Evolutionary conservation across 2,113 vertebrate genomes (phyloP), one percentile per base, ranked within the genome.

Genomic region (Poeciliopsis turrubarensis): DNA sequence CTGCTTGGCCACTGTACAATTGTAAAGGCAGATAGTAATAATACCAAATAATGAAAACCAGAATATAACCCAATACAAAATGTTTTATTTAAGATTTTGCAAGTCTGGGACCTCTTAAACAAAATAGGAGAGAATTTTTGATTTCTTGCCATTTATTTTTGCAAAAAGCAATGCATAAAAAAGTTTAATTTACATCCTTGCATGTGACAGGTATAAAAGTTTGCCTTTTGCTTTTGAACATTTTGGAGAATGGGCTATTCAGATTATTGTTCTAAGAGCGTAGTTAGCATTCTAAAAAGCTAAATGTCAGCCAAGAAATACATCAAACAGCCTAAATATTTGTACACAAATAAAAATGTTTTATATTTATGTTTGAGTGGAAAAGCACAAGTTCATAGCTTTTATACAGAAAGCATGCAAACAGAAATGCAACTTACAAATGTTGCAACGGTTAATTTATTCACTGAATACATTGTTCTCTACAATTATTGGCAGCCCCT

Each of bases 201-300:
- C 74, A 26, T 26, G 57, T 54, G 17, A 5, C 76, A 80, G 57
- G 34, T 72, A 37, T 69, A 37, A 73, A 19, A 67, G 34, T 67
- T 75, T 65, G 14, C 60, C 39, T 54, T 47, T 76, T 62, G 61
- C 64, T 47, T 11, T 32, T 65, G 29, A 39, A 63, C 6, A 7
- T 54, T 51, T 37, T 68, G 31, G 64, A 61, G 22, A 63, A 37
- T 32, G 63, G 71, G 77, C 25, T 84, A 81, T 80, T 76, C 44
- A 78, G 79, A 72, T 66, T 80, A 68, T 63, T 29, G 22, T 51
- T 68, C 62, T 54, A 30, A 62, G 71, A 78, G 75, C 70, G 65
- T 63, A 34, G 66, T 68, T 68, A 68, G 64, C 65, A 30, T 39
- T 22, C n/a, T 79, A 13, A 72, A 34, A 64, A 60, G n/a, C 30